Conservation (phyloP, 2,888 invertebrate genomes). For the Torymus texanus region DNA sequence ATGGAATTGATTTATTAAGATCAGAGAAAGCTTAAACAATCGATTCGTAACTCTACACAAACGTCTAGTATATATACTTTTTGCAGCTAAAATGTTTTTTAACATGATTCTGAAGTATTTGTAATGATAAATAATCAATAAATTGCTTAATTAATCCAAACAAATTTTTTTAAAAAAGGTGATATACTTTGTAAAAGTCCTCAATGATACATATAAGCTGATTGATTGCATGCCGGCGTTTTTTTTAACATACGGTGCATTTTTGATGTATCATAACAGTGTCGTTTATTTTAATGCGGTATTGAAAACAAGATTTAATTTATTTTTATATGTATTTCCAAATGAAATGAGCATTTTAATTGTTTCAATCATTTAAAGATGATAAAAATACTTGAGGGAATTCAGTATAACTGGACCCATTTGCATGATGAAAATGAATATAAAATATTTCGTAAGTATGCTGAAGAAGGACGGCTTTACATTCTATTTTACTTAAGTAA, state of each 20-base stretch:
- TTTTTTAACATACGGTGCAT: constrained; percentile 19
- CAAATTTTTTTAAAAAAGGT: constrained; percentile 24
- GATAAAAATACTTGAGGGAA: constrained; percentile 15
- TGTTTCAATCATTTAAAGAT: constrained; percentile 17
- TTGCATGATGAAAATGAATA: constrained; percentile 14
- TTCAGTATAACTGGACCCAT: constrained; percentile 12
- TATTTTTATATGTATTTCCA: background rate
- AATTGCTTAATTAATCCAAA: background rate
- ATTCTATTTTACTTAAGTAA: constrained; percentile 23
- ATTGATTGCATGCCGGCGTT: constrained; percentile 39
- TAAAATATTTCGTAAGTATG: constrained; percentile 7
- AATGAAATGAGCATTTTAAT: constrained; percentile 11
- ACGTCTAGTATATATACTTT: too few species aligned
- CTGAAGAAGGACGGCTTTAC: constrained; percentile 13
- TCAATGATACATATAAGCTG: constrained; percentile 16
- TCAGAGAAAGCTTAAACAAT: too few species aligned
- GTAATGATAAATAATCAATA: too few species aligned
- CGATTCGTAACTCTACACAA: too few species aligned
- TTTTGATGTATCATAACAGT: constrained; percentile 10
- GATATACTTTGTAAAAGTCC: constrained; percentile 33
- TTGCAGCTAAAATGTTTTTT: too few species aligned
- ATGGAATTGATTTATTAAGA: too few species aligned
- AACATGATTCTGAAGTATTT: too few species aligned
- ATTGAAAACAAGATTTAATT: background rate
- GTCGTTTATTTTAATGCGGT: constrained; percentile 6